phyloP scores from a whole-genome alignment of 2,888 invertebrate genomes.

The Coronaproctus castanopsis region DNA sequence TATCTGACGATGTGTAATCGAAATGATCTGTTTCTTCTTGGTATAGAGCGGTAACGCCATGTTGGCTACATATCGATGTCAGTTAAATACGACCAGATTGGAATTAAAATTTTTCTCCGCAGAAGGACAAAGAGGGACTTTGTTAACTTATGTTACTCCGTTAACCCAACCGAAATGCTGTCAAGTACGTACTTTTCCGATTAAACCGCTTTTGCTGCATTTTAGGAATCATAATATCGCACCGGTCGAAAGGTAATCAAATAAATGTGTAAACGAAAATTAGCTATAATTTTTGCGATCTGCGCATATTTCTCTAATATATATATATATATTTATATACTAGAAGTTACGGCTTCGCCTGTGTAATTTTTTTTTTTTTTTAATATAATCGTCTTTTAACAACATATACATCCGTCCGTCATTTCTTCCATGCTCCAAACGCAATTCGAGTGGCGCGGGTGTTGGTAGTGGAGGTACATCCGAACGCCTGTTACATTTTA shows the following conservation, averaged over 20 bases:
- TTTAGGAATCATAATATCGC: constrained; percentile 4
- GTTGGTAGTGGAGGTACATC: no score
- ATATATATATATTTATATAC: not conserved
- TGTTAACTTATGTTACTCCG: constrained; percentile 58
- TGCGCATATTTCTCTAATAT: not conserved
- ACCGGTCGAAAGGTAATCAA: not conserved
- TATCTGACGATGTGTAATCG: not conserved
- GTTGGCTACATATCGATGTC: constrained; percentile 76
- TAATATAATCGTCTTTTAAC: no score
- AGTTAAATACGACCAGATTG: constrained; percentile 73
- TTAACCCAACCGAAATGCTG: constrained; percentile 59
- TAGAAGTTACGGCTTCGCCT: no score
- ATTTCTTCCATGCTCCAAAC: no score
- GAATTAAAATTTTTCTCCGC: constrained; percentile 65
- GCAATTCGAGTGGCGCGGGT: no score
- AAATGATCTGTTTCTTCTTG: not conserved
- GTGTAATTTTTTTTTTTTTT: no score
- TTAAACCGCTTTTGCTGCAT: constrained; percentile 60
- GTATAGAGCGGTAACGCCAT: constrained; percentile 42
- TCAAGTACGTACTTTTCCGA: constrained; percentile 42
- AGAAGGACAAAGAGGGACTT: constrained; percentile 53
- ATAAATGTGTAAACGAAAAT: not conserved
- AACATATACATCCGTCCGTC: no score
- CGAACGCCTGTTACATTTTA: no score
- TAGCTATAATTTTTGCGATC: not conserved